These are phyloP conservation scores for Burhinus bistriatus DNA, from an alignment of 2,113 vertebrate species.

Conservation along the genomic window DNA sequence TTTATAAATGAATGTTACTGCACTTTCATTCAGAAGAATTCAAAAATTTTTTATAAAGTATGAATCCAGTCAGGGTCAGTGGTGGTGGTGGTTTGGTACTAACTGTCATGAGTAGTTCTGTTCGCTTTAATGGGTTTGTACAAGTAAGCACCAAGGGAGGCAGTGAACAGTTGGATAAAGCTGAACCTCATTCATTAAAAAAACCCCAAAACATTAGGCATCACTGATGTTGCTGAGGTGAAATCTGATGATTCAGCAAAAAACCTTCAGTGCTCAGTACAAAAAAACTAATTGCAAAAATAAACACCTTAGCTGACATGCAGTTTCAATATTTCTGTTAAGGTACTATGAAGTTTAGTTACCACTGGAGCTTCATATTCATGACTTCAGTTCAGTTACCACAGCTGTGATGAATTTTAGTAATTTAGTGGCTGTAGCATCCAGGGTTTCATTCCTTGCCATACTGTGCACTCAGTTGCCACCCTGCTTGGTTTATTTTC, in stretches of 20 bases:
- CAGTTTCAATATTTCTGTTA: background rate
- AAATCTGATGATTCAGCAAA: background rate
- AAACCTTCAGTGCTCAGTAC: background rate
- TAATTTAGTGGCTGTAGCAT: background rate
- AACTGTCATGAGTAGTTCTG: background rate
- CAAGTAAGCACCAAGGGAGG: background rate
- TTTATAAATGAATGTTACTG: background rate
- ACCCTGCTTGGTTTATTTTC: background rate
- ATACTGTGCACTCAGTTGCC: background rate
- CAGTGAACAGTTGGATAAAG: background rate
- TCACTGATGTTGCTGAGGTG: background rate
- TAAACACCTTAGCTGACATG: background rate
- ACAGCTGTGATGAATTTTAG: background rate
- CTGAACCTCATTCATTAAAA: background rate
- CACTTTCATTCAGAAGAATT: background rate
- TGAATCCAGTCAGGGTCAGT: background rate
- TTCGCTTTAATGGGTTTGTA: background rate
- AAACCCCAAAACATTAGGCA: rapidly evolving
- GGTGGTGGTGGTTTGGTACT: background rate
- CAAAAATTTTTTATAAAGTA: rapidly evolving
- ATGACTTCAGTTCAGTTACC: background rate
- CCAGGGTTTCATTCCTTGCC: background rate
- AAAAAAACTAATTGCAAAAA: background rate
- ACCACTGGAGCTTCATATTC: background rate
- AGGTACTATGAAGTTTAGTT: background rate